phyloP scores from a whole-genome alignment of 2,888 invertebrate species.

The Parasteatoda lunata region DNA sequence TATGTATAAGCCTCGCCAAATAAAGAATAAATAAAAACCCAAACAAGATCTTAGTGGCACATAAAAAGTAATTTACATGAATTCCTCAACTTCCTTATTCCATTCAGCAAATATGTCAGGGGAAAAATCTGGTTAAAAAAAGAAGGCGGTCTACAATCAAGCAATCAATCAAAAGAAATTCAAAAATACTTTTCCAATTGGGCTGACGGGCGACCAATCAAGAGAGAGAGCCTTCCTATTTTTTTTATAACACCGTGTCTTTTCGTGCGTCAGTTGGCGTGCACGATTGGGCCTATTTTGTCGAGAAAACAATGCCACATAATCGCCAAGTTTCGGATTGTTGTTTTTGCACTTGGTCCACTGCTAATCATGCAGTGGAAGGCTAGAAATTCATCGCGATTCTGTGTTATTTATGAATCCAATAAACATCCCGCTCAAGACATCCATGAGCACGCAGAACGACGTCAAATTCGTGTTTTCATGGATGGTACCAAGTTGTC shows the following conservation, averaged over 20 bases:
- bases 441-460: constrained; percentile 20
- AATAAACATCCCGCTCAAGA: constrained; percentile 33
- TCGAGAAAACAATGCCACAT: constrained; percentile 62
- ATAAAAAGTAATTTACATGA: not conserved
- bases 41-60: not conserved
- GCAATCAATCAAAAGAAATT: constrained; percentile 35
- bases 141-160: constrained; percentile 53
- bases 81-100: constrained; percentile 19
- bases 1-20: not conserved
- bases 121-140: constrained; percentile 6
- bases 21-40: not conserved
- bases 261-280: constrained; percentile 28
- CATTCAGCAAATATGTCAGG: not conserved
- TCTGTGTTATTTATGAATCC: constrained; percentile 53
- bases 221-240: not conserved
- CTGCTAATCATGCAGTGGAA: constrained; percentile 45
- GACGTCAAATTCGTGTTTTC: not conserved
- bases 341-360: constrained; percentile 55
- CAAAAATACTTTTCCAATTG: constrained; percentile 47
- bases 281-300: constrained; percentile 41
- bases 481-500: constrained; percentile 29
- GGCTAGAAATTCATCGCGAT: constrained; percentile 38
- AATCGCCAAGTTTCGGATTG: constrained; percentile 38
- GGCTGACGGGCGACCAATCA: constrained; percentile 39
- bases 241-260: not conserved